phyloP scores from a whole-genome alignment of 2,113 vertebrate species.

The Vulpes vulpes region DNA sequence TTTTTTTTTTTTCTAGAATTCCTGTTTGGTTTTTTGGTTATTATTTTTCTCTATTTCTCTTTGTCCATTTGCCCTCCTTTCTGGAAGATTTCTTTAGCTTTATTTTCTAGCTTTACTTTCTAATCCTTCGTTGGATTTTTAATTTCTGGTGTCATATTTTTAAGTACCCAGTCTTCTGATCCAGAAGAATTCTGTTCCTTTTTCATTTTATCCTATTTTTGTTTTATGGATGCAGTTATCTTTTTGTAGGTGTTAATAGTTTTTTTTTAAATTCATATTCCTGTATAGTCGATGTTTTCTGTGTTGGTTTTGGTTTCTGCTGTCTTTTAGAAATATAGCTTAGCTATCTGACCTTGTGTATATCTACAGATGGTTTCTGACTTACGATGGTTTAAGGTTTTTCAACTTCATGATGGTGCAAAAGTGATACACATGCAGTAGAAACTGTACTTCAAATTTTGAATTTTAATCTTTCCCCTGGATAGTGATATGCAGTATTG shows the following conservation, averaged over 20 bases:
- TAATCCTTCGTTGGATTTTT: background rate
- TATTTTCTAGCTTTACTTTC: constrained; percentile 32
- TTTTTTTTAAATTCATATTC: background rate
- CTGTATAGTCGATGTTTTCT: background rate
- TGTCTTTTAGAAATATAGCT: background rate
- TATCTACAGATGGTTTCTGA: background rate
- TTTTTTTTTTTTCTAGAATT: constrained; percentile 39
- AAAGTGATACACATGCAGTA: background rate
- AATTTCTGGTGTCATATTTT: background rate
- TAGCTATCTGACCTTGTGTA: background rate
- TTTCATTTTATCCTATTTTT: background rate
- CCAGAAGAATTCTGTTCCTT: background rate
- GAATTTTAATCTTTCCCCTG: background rate
- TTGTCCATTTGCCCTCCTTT: background rate
- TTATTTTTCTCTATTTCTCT: background rate
- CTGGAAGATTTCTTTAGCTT: background rate
- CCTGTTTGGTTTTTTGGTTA: background rate
- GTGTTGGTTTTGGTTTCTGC: background rate
- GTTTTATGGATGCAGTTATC: background rate
- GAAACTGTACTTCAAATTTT: background rate
- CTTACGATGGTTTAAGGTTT: background rate
- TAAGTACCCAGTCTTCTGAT: background rate
- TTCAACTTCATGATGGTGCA: background rate
- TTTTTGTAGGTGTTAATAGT: background rate
- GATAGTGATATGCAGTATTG: background rate